Evolutionary conservation across 1,140 invertebrate species (phyloP).

Genomic region (Meloidogyne floridensis): DNA sequence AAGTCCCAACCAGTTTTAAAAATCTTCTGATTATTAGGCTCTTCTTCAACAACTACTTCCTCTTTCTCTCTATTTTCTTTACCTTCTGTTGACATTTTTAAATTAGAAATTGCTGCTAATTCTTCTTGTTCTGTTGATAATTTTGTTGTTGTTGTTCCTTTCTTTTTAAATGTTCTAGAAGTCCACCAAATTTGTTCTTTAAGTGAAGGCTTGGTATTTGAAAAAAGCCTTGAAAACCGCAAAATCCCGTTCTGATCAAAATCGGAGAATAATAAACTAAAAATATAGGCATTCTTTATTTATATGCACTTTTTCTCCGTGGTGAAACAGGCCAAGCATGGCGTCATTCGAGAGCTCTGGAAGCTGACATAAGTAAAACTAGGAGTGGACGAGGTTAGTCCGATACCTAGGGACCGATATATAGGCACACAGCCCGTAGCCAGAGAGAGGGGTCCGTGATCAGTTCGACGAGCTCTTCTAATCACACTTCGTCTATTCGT

Average conservation of each 20-base stretch:
- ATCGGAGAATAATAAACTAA: constrained; percentile 54
- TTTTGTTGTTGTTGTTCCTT: constrained; percentile 14
- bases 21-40: too few species aligned
- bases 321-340: too few species aligned
- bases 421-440: too few species aligned
- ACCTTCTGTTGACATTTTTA: neutral
- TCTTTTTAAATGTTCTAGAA: constrained; percentile 57
- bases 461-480: too few species aligned
- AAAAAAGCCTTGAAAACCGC: constrained; percentile 62
- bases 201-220: constrained; percentile 51
- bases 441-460: too few species aligned
- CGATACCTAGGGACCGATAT: too few species aligned
- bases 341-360: too few species aligned
- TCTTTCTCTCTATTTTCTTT: neutral
- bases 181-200: constrained; percentile 63
- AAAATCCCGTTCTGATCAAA: constrained; percentile 53
- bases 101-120: constrained; percentile 13
- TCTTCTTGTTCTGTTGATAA: constrained; percentile 16
- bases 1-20: constrained; percentile 13
- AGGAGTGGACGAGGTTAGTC: too few species aligned
- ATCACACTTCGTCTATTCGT: too few species aligned
- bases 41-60: neutral
- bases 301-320: too few species aligned
- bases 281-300: constrained; percentile 7
- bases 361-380: too few species aligned